Percentiles rank a stretch among this genome's conserved stretches.
phyloP scores from a whole-genome alignment of 2,797 vertebrate genomes.

The Galagoides demidoff region DNA sequence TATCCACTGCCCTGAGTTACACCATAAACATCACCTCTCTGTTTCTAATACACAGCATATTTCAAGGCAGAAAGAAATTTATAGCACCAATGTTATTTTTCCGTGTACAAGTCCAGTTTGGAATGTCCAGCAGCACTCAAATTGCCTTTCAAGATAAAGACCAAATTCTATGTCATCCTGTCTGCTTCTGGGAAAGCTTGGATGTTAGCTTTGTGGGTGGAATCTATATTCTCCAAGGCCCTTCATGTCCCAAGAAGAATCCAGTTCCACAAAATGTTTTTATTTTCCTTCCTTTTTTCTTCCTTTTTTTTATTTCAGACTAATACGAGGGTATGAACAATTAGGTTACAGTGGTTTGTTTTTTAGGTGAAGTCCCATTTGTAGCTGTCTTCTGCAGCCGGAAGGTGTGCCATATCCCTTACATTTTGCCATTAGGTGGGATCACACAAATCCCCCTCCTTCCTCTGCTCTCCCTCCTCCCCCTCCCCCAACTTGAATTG shows the following conservation, averaged over 20 bases:
- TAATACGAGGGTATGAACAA: too few species aligned
- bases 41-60: conserved; percentile 56
- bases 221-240: conserved; percentile 5
- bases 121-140: conserved; percentile 46
- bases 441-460: too few species aligned
- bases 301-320: too few species aligned
- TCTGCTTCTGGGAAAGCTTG: conserved; percentile 50
- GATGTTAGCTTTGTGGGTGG: background rate
- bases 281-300: background rate
- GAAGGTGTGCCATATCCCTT: too few species aligned
- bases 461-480: too few species aligned
- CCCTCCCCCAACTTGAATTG: too few species aligned
- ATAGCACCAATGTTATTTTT: conserved; percentile 59
- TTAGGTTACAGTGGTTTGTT: too few species aligned
- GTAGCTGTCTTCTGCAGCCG: too few species aligned
- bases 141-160: conserved; percentile 62
- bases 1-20: conserved; percentile 50
- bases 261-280: background rate
- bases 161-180: conserved; percentile 36
- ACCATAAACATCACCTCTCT: conserved; percentile 51
- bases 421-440: too few species aligned
- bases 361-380: too few species aligned
- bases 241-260: background rate
- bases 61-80: conserved; percentile 71
- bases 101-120: conserved; percentile 53